Conservation (phyloP, 1,140 invertebrate genomes). For the Idris sp. region DNA sequence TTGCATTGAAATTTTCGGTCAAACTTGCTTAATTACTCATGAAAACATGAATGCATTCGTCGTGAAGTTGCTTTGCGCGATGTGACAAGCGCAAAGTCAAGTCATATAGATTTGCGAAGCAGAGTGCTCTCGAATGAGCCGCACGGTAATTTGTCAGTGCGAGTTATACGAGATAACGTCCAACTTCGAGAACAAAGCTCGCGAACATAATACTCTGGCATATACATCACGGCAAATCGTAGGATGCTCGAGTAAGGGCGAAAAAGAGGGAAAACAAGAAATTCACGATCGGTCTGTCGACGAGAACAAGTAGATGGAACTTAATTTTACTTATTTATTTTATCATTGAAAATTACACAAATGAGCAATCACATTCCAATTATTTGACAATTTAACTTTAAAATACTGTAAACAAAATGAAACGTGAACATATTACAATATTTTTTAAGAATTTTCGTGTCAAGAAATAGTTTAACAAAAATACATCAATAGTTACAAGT, state of each 20-base stretch:
- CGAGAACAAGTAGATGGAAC: no score
- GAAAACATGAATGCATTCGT: constrained; percentile 11
- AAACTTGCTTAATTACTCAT: constrained; percentile 19
- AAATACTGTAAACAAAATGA: no score
- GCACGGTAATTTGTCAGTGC: constrained; percentile 55
- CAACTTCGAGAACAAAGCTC: constrained; percentile 61
- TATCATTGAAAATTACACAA: no score
- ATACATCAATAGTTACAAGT: no score
- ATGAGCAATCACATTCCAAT: no score
- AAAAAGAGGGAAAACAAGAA: constrained; percentile 41
- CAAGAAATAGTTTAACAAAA: no score
- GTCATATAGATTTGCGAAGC: constrained; percentile 53
- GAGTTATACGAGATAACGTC: constrained; percentile 60
- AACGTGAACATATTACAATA: no score
- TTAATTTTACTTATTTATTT: no score
- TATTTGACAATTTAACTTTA: no score
- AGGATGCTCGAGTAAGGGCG: constrained; percentile 38
- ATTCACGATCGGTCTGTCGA: constrained; percentile 36
- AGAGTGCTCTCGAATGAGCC: constrained; percentile 52
- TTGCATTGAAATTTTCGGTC: neutral
- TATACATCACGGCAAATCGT: constrained; percentile 51
- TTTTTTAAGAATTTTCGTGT: no score
- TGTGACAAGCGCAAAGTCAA: constrained; percentile 43
- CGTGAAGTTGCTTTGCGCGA: constrained; percentile 19
- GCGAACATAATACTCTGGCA: constrained; percentile 60